Conservation (phyloP, 2,113 vertebrate species). For the Chrysemys picta region DNA sequence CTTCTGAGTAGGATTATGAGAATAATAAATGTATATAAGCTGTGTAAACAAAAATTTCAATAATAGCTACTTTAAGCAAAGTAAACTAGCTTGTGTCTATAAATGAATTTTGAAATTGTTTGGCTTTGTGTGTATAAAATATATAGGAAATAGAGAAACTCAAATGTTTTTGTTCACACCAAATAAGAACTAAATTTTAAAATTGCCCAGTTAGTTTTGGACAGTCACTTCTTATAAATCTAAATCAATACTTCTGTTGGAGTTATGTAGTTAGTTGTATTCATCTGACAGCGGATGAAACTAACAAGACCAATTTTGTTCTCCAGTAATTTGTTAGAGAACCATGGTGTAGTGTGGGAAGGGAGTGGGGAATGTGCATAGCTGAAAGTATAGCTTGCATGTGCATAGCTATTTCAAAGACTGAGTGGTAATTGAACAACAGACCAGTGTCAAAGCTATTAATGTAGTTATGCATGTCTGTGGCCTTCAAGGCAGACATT, state of each 20-base stretch:
- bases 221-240: not conserved
- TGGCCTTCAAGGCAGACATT: no score
- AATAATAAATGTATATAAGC: not conserved
- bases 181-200: no score
- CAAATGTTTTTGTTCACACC: no score
- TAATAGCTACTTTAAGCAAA: no score
- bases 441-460: not conserved
- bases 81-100: no score
- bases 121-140: no score
- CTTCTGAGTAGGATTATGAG: not conserved
- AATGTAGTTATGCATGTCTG: no score
- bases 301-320: not conserved
- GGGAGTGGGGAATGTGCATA: not conserved
- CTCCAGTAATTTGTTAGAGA: not conserved
- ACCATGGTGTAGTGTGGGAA: not conserved
- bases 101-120: no score
- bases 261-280: not conserved
- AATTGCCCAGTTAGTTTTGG: constrained; percentile 5
- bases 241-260: not conserved
- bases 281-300: not conserved
- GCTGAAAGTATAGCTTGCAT: not conserved
- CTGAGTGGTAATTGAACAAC: not conserved
- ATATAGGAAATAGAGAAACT: no score
- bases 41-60: no score
- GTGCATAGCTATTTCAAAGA: not conserved